Base-by-base conservation (phyloP, 2,113 vertebrate species). In the Antechinus flavipes region DNA sequence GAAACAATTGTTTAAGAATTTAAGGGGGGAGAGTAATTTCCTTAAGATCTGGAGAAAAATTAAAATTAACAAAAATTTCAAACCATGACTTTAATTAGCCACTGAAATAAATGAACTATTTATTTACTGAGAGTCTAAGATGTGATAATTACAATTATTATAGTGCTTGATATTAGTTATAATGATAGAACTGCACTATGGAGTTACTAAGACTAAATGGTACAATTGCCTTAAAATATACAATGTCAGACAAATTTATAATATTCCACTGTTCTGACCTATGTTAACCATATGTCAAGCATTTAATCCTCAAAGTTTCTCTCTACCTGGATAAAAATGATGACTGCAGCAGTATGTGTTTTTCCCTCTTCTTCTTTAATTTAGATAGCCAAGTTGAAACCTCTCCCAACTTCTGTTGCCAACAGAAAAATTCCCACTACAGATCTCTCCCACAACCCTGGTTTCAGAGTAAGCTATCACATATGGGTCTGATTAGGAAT, bases 21-120 rank as follows among this genome's bases (percentile, higher is more conserved):
- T 84, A 84, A 42, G 22, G 23, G n/a, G 68, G 35, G 35, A n/a
- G 1, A 35, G 35, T 61, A 96, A 94, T 50, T 3, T 11, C 16
- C 95, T 84, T 26, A 68, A 7, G 90, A 94, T 95, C 5, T 89
- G 95, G 95, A 96, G 8, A 95, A 14, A n/a, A 91, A 90, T 94
- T 2, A 93, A 97, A 94, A 94, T 95, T 94, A 96, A 95, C 2
- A 58, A 89, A 93, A 93, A 97, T 84, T 19, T 42, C 68, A 76
- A 76, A 42, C 68, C 68, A 84, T 8, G 2, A 84, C 22, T 84
- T 84, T 2, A 22, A 76, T 76, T 76, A 35, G 30, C 30, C 27
- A 68, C 30, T 35, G 58, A n/a, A 76, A 76, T 76, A 42, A 42
- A 84, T 42, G 19, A 84, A 42, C 1, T 22, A 84, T 42, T 55